phyloP scores from a whole-genome alignment of 2,797 vertebrate genomes.

The Forpus xanthops region DNA sequence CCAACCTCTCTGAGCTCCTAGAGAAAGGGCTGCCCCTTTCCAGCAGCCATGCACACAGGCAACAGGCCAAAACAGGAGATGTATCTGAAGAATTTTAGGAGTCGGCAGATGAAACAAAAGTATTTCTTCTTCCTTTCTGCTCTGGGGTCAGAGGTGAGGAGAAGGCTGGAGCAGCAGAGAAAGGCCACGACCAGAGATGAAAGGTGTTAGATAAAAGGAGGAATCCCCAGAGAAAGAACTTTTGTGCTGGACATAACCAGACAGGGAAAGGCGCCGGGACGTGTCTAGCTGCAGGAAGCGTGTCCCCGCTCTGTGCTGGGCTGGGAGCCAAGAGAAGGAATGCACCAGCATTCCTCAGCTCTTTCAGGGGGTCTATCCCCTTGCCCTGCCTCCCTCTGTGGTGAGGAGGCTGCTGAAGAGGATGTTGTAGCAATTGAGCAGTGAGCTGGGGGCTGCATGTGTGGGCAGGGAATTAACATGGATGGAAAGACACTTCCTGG shows the following conservation, averaged over 20 bases:
- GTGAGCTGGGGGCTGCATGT: neutral
- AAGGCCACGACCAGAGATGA: neutral
- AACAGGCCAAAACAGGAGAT: neutral
- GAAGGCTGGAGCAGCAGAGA: neutral
- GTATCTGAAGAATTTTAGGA: conserved; percentile 20
- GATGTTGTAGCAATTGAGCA: neutral
- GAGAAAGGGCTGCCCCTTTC: neutral
- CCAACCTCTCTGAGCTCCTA: neutral
- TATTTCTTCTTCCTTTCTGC: neutral
- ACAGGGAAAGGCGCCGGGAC: neutral
- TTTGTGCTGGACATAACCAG: neutral
- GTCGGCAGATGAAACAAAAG: conserved; percentile 6
- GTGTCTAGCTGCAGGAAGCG: neutral
- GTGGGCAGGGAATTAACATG: neutral
- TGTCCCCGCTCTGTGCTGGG: neutral
- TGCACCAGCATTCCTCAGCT: neutral
- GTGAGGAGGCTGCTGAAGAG: neutral
- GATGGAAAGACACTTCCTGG: neutral
- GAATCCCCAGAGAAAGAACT: neutral
- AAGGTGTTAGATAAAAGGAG: neutral
- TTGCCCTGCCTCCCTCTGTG: rapidly evolving
- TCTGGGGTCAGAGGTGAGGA: neutral
- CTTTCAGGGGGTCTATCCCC: neutral
- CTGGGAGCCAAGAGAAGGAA: conserved; percentile 34
- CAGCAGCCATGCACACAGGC: neutral